A percentile compares a stretch with the other conserved stretches of the same genome.
Conservation (phyloP, 2,113 vertebrate genomes). For the Lycaon pictus region DNA sequence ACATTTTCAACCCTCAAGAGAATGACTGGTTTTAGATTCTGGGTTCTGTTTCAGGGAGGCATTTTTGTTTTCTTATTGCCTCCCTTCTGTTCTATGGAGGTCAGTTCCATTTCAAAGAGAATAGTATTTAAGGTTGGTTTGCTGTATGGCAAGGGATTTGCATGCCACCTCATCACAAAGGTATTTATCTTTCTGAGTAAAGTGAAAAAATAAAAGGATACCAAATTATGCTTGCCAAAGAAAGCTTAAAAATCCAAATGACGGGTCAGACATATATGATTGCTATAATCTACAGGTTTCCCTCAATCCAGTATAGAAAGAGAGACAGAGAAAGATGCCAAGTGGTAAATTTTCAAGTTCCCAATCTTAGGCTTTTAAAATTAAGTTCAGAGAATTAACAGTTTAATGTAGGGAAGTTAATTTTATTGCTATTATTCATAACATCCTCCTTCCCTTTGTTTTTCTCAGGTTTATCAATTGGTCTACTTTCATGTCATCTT, state of each 20-base stretch:
- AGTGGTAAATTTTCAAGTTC: background rate
- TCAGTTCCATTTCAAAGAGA: constrained; percentile 51
- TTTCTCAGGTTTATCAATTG: background rate
- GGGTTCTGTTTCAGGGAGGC: constrained; percentile 45
- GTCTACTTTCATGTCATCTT: background rate
- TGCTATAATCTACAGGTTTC: background rate
- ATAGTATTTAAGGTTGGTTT: constrained; percentile 37
- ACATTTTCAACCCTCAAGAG: constrained; percentile 58
- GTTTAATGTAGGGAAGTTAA: background rate
- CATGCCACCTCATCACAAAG: constrained; percentile 55
- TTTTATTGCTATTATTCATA: background rate
- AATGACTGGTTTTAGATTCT: constrained; percentile 53
- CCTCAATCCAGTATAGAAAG: background rate
- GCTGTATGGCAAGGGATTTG: constrained; percentile 48
- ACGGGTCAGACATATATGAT: background rate
- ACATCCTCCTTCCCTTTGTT: background rate
- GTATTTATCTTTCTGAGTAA: constrained; percentile 73
- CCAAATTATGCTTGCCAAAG: background rate
- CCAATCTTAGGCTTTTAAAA: background rate
- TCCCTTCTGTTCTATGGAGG: constrained; percentile 16
- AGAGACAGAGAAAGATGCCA: background rate
- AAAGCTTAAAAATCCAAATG: constrained; percentile 50
- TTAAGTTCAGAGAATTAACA: background rate
- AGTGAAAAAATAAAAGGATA: constrained; percentile 57
- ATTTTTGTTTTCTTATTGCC: constrained; percentile 63